Percentiles rank a stretch among this genome's conserved stretches.
These are phyloP conservation scores for Phrynocephalus versicolor DNA, from an alignment of 2,113 vertebrate genomes.

Conservation along the genomic window DNA sequence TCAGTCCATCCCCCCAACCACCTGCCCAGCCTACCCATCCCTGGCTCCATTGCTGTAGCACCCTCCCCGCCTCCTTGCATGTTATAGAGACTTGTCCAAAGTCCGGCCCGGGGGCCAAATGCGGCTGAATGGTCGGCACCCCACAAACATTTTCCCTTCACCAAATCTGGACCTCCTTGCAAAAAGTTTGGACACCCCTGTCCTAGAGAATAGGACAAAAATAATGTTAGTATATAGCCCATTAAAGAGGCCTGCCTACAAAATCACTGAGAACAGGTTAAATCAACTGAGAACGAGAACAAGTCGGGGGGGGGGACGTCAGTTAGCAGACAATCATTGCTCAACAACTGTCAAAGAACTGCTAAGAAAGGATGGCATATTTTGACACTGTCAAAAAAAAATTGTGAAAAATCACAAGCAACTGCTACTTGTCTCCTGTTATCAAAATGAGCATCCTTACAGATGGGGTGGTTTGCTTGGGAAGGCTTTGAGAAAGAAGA, in stretches of 20 bases:
- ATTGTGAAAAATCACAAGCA: not conserved
- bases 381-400: not conserved
- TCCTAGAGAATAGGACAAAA: not conserved
- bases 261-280: not conserved
- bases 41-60: no score
- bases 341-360: not conserved
- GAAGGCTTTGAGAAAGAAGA: not conserved
- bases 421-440: not conserved
- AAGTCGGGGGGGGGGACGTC: not conserved
- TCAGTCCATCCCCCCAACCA: no score
- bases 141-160: no score
- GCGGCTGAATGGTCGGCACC: no score
- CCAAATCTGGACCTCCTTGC: no score
- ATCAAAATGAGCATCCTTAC: not conserved
- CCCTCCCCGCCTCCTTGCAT: no score
- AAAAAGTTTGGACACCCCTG: no score
- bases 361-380: not conserved
- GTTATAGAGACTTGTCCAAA: no score
- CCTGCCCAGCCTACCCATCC: no score
- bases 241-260: not conserved
- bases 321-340: not conserved
- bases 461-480: not conserved
- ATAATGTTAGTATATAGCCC: not conserved
- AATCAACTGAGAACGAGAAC: not conserved
- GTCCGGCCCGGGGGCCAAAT: no score